These are phyloP conservation scores for Lamproptera curius DNA, from an alignment of 2,888 invertebrate species.

Conservation along the genomic window DNA sequence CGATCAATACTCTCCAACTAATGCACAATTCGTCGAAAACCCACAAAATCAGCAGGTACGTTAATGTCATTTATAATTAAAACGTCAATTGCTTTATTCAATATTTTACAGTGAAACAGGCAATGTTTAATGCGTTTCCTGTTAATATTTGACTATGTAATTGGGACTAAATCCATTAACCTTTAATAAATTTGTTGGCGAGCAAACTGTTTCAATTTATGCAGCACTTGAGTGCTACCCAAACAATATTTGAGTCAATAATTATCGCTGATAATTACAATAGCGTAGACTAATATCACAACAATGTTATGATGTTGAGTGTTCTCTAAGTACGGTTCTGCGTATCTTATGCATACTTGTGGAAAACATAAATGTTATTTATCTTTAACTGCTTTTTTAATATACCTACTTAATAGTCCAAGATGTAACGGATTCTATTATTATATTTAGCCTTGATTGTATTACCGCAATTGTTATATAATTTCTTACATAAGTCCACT, in stretches of 20 bases:
- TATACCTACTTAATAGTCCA: background rate
- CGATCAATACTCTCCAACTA: conserved; percentile 31
- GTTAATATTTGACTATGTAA: background rate
- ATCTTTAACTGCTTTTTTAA: background rate
- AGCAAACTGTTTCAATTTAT: background rate
- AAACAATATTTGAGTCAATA: conserved; percentile 8
- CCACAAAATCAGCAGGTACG: conserved; percentile 21
- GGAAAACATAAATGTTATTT: background rate
- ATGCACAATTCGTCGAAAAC: conserved; percentile 10
- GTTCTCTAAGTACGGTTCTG: background rate
- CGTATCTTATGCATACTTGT: background rate
- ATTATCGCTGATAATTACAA: conserved; percentile 2
- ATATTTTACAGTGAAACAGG: background rate
- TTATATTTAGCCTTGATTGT: too few relatives aligned
- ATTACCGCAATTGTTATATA: too few relatives aligned
- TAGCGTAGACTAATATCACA: background rate
- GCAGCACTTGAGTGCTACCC: conserved; percentile 1
- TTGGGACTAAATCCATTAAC: background rate
- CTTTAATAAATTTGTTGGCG: conserved; percentile 4
- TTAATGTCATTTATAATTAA: background rate
- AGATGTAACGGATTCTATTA: too few relatives aligned
- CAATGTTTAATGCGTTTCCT: background rate
- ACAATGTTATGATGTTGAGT: background rate
- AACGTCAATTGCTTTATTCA: background rate
- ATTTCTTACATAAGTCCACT: too few relatives aligned